Base-by-base conservation (phyloP, 2,888 invertebrate species). In the Smittia aterrima region DNA sequence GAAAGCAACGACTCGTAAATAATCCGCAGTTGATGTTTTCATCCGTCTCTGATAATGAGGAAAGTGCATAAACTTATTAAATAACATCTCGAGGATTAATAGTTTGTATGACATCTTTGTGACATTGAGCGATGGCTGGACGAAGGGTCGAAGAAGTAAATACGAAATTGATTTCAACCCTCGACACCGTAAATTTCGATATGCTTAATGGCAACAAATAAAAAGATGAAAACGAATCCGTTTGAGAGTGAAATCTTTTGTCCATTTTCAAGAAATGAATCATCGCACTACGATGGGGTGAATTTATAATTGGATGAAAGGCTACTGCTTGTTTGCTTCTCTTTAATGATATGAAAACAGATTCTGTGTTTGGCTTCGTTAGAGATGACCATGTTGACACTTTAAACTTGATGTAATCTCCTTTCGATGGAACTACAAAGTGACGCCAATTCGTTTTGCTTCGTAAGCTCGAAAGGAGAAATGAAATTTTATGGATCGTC, bases 11-110 rank as follows among this genome's bases (percentile, higher is more conserved):
- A 58, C 20, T 58, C 20, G 58, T n/a, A 7, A 4, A 58, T 58
- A 58, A 58, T 58, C 58, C 58, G 18, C 58, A 20, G 58, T 58
- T 58, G 58, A 58, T 22, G 58, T 18, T 58, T 58, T 58, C 58
- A 58, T 58, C 53, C n/a, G 3, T 18, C 58, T 7, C 18, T 18
- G 7, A 1, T 58, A 18, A 58, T 58, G 58, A 47, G 47, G 9
- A 58, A 20, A 22, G 58, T 58, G 58, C 58, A 22, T 58, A 22
- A 58, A 58, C 22, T 58, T 58, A 58, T 58, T 58, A 58, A 58
- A 58, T 20, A 20, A 22, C 22, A 58, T 1, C 18, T 58, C 9
- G 16, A 11, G 58, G 20, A 58, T 58, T 58, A 58, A 58, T 58
- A 58, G 58, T 58, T 58, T 58, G 16, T 22, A 58, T 58, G 58